Evolutionary conservation across 2,113 vertebrate genomes (phyloP).

Genomic region (Gymnarchus niloticus): DNA sequence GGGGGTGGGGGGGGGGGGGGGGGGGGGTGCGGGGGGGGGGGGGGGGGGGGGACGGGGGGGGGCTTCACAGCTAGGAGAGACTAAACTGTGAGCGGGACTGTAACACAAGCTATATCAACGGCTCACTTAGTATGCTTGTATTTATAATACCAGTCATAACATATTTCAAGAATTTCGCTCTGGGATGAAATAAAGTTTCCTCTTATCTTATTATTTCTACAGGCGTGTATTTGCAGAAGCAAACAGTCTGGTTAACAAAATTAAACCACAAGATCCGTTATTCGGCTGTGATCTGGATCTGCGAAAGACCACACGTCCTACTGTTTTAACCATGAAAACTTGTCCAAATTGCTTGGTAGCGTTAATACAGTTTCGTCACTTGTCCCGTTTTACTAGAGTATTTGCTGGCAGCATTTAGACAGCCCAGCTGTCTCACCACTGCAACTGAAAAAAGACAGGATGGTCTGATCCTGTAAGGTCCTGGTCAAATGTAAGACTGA

Average conservation of each 20-base stretch:
- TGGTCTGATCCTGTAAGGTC: neutral
- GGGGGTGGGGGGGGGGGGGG: neutral
- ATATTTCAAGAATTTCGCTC: too few relatives aligned
- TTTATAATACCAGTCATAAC: too few relatives aligned
- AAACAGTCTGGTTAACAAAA: neutral
- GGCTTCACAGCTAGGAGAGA: too few relatives aligned
- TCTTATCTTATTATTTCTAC: neutral
- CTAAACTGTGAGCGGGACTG: too few relatives aligned
- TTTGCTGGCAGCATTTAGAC: neutral
- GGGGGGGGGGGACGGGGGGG: neutral
- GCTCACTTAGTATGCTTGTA: neutral
- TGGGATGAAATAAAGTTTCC: too few relatives aligned
- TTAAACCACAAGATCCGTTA: neutral
- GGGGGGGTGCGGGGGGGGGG: slow-evolving; percentile 19
- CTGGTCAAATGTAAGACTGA: too few relatives aligned
- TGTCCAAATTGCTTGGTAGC: neutral
- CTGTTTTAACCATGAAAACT: neutral
- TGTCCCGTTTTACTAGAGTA: neutral
- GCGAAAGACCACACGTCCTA: neutral
- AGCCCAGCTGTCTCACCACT: neutral
- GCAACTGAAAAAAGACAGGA: neutral
- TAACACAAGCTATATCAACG: neutral
- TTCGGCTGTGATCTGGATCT: neutral
- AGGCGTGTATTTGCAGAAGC: neutral
- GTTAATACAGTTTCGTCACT: neutral